A percentile compares a stretch with the other conserved stretches of the same genome.
Evolutionary conservation across 2,797 vertebrate species (phyloP).

Genomic region (Caiman crocodilus): DNA sequence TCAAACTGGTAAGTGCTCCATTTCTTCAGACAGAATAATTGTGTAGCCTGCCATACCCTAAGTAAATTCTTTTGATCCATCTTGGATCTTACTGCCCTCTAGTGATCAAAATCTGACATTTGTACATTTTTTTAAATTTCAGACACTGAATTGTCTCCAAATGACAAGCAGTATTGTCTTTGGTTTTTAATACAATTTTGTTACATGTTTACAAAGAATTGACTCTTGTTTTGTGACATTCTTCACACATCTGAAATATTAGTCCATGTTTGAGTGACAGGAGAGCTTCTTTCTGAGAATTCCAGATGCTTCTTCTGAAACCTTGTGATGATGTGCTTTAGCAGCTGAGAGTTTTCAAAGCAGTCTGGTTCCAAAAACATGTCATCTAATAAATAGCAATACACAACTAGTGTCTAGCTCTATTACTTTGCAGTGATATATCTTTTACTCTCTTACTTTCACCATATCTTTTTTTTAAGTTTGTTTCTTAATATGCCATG

Average conservation of each 20-base stretch:
- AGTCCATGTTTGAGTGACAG: neutral
- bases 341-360: neutral
- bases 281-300: neutral
- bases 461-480: neutral
- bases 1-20: too few relatives aligned
- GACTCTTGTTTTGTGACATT: neutral
- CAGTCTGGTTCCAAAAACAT: neutral
- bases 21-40: too few relatives aligned
- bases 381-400: neutral
- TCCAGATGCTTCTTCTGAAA: neutral
- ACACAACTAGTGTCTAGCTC: neutral
- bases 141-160: neutral
- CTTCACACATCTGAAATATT: neutral
- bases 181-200: neutral
- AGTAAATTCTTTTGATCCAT: neutral
- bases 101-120: slow-evolving; percentile 44
- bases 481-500: neutral
- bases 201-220: neutral
- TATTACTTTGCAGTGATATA: neutral
- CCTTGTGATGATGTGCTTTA: neutral
- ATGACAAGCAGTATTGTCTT: fast-evolving
- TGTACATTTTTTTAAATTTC: neutral
- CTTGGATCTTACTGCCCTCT: slow-evolving; percentile 76
- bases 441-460: neutral
- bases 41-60: too few relatives aligned